These are phyloP conservation scores for Drosophila cardini DNA, from an alignment of 1,140 invertebrate genomes.

Conservation along the genomic window DNA sequence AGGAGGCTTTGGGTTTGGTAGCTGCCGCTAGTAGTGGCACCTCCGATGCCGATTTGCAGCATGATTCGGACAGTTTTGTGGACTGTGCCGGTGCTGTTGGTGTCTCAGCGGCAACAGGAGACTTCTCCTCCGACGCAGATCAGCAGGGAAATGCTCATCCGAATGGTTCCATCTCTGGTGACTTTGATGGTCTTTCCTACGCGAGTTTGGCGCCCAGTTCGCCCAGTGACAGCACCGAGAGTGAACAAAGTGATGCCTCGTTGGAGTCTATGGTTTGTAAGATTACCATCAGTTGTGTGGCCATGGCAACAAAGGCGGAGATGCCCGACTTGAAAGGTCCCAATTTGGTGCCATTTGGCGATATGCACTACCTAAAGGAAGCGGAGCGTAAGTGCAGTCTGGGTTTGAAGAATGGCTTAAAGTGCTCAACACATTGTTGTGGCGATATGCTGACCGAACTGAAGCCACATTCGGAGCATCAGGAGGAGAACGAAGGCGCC, in stretches of 20 bases:
- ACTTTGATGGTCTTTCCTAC: slow-evolving; percentile 51
- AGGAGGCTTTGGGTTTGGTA: neutral
- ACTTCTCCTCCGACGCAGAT: slow-evolving; percentile 60
- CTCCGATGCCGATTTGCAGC: slow-evolving; percentile 53
- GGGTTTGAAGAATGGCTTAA: slow-evolving; percentile 47
- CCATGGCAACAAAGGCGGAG: slow-evolving; percentile 56
- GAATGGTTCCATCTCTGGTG: slow-evolving; percentile 10
- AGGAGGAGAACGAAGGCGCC: slow-evolving; percentile 23
- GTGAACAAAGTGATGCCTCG: slow-evolving; percentile 61
- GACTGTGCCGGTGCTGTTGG: slow-evolving; percentile 4
- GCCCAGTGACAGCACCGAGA: slow-evolving; percentile 46
- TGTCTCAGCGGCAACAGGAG: slow-evolving; percentile 9
- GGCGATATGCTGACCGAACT: slow-evolving; percentile 53
- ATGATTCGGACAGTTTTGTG: slow-evolving; percentile 37
- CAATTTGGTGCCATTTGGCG: slow-evolving; percentile 70
- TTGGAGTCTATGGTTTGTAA: slow-evolving; percentile 63
- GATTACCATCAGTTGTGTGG: slow-evolving; percentile 59
- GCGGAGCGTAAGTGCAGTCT: slow-evolving; percentile 39
- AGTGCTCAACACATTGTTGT: slow-evolving; percentile 46
- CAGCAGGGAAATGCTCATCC: slow-evolving; percentile 26
- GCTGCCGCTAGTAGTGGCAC: slow-evolving; percentile 25
- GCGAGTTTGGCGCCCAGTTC: slow-evolving; percentile 40
- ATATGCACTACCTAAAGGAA: slow-evolving; percentile 67
- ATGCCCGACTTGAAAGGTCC: slow-evolving; percentile 58
- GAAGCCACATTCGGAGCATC: slow-evolving; percentile 8